Base-by-base conservation (phyloP, 2,797 vertebrate genomes). In the Urosaurus nigricauda region DNA sequence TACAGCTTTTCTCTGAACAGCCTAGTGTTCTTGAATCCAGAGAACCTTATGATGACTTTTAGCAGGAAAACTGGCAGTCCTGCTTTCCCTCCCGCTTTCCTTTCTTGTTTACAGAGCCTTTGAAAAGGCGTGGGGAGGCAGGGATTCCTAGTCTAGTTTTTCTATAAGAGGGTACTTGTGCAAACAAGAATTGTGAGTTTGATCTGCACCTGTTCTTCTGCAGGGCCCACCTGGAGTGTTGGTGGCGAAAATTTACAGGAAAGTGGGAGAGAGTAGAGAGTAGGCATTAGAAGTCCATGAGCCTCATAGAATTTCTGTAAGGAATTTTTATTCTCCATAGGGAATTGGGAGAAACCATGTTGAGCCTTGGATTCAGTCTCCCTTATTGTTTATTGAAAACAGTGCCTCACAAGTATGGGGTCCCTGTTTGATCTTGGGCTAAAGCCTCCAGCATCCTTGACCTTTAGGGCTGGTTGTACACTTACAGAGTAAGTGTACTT, bases 1-100 rank as follows among this genome's bases (percentile, higher is more conserved):
- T 40, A 63, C 43, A 84, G 26, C 74, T 16, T 81, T 89, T 37
- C 73, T 94, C 85, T 19, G 7, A 90, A 11, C 32, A 82, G 53
- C 0, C 0, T 47, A 71, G 37, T 53, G 85, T 82, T 53, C 21
- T 6, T 86, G 51, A 86, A 71, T 35, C 35, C 75, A 43, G 11
- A 70, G 51, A 82, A 56, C n/a, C 47, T 84, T 21, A 21, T 32
- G 32, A 77, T 60, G 19, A 68, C 35, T 82, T 40, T 4, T 6
- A 2, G 17, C 0, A 43, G 68, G 5, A 75, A 77, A 88, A 90
- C 9, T n/a, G 32, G 40, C 71, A 65, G 7, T 74, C 17, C 56
- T 79, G 65, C 11, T 74, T 86, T 68, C 73, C 73, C 16, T 4
- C 21, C 16, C 73, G 2, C 37, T 82, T 37, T 68, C 29, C n/a